Percentiles rank a stretch among this genome's conserved stretches.
Evolutionary conservation across 2,797 vertebrate genomes (phyloP).

Genomic region (Gila robusta): DNA sequence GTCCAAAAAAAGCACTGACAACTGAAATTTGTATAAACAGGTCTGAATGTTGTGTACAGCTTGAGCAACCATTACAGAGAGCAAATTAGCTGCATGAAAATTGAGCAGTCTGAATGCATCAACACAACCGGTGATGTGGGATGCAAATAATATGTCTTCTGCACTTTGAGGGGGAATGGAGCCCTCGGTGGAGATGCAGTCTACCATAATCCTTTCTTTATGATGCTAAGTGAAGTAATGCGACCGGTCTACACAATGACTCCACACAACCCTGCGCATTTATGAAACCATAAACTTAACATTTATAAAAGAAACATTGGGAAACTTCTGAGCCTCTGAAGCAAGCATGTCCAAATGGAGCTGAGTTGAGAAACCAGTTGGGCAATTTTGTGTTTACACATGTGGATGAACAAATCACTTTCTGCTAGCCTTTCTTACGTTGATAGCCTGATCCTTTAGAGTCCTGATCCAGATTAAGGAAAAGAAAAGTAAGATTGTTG

Average conservation of each 20-base stretch:
- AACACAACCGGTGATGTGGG: conserved; percentile 22
- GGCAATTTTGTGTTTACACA: conserved; percentile 59
- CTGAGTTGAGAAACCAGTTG: conserved; percentile 63
- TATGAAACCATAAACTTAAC: conserved; percentile 69
- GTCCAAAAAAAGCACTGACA: conserved; percentile 50
- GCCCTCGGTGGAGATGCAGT: conserved; percentile 39
- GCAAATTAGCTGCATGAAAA: conserved; percentile 48
- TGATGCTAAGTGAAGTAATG: conserved; percentile 64
- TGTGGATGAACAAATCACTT: conserved; percentile 56
- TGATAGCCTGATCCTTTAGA: conserved; percentile 16
- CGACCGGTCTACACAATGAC: conserved; percentile 48
- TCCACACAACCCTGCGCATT: conserved; percentile 45
- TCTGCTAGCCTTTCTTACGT: conserved; percentile 23
- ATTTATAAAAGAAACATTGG: conserved; percentile 68
- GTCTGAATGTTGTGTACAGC: conserved; percentile 37
- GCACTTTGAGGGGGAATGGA: conserved; percentile 40
- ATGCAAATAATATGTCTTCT: conserved; percentile 29
- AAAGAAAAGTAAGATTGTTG: conserved; percentile 18
- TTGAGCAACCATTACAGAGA: conserved; percentile 52
- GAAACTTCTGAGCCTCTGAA: conserved; percentile 61
- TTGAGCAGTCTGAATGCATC: conserved; percentile 53
- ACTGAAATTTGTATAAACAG: conserved; percentile 53
- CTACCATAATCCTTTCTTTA: conserved; percentile 64
- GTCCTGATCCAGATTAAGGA: conserved; percentile 43
- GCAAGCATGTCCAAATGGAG: conserved; percentile 57